Percentiles rank a stretch among this genome's conserved stretches.
These are phyloP conservation scores for Hydractinia echinata DNA, from an alignment of 30 jellyfish, hydroid and myxozoan species.

Conservation along the genomic window DNA sequence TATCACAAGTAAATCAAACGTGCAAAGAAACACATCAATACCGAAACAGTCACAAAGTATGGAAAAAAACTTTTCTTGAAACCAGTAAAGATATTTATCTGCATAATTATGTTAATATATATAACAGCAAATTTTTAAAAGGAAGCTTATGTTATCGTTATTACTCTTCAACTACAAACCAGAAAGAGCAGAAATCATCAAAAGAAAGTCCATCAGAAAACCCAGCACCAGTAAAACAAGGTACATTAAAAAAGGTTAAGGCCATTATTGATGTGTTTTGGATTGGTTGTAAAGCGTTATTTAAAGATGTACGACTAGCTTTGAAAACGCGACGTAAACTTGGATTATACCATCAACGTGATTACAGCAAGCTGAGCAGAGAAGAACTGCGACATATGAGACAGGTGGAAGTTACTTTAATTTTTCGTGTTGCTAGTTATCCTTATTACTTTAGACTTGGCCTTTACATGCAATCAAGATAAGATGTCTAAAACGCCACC, in stretches of 20 bases:
- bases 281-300: constrained; percentile 63
- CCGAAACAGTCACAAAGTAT: too few species aligned
- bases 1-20: too few species aligned
- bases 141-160: too few species aligned
- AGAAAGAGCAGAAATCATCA: too few species aligned
- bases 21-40: too few species aligned
- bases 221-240: too few species aligned
- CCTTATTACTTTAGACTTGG: background rate
- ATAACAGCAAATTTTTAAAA: too few species aligned
- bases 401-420: constrained; percentile 38
- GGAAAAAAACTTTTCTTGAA: too few species aligned
- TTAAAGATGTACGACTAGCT: constrained; percentile 75
- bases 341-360: constrained; percentile 48
- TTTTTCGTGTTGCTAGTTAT: background rate
- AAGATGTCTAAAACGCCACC: background rate
- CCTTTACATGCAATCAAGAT: background rate
- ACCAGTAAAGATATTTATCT: too few species aligned
- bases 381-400: constrained; percentile 76
- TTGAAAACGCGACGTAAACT: constrained; percentile 62
- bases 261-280: constrained; percentile 39
- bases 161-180: too few species aligned
- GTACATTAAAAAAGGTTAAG: constrained; percentile 34
- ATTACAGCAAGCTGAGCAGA: constrained; percentile 46
- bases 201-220: too few species aligned
- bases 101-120: too few species aligned